Evolutionary conservation across 1,140 invertebrate genomes (phyloP).

Genomic region (Laodelphax striatellus): DNA sequence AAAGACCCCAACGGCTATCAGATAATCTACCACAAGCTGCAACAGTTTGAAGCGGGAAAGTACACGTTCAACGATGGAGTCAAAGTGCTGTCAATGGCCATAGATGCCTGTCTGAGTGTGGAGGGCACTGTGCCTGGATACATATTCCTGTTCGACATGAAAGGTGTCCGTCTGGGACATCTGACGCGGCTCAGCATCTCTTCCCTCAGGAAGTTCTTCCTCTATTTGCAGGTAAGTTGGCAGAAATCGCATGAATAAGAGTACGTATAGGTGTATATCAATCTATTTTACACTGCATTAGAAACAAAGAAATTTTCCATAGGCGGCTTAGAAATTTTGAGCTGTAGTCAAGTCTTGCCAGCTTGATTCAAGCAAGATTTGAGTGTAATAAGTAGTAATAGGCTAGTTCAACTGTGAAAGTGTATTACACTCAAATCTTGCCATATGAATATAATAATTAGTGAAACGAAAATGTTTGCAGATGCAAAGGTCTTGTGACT

Average conservation of each 20-base stretch:
- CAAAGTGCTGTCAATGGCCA: slow-evolving; percentile 35
- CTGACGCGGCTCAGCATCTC: slow-evolving; percentile 45
- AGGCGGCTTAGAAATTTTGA: too few relatives aligned
- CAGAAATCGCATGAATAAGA: neutral
- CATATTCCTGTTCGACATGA: slow-evolving; percentile 52
- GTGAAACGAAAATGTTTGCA: too few relatives aligned
- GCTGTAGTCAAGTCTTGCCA: too few relatives aligned
- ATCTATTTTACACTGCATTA: too few relatives aligned
- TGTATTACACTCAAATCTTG: too few relatives aligned
- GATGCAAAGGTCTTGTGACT: too few relatives aligned
- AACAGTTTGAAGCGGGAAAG: slow-evolving; percentile 42
- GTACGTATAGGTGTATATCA: too few relatives aligned
- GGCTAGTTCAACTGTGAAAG: too few relatives aligned
- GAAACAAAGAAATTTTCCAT: too few relatives aligned
- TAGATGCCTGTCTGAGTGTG: slow-evolving; percentile 18
- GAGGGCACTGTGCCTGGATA: slow-evolving; percentile 30
- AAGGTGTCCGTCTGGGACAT: slow-evolving; percentile 45
- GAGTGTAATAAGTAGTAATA: too few relatives aligned
- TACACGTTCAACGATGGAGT: slow-evolving; percentile 53
- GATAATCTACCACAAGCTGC: slow-evolving; percentile 48
- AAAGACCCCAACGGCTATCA: slow-evolving; percentile 42
- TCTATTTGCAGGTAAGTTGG: slow-evolving; percentile 45
- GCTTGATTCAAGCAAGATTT: too few relatives aligned
- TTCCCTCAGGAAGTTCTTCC: slow-evolving; percentile 44
- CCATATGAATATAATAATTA: too few relatives aligned